Conservation (phyloP, 1,140 invertebrate genomes). For the Drosophila ohnishii region DNA sequence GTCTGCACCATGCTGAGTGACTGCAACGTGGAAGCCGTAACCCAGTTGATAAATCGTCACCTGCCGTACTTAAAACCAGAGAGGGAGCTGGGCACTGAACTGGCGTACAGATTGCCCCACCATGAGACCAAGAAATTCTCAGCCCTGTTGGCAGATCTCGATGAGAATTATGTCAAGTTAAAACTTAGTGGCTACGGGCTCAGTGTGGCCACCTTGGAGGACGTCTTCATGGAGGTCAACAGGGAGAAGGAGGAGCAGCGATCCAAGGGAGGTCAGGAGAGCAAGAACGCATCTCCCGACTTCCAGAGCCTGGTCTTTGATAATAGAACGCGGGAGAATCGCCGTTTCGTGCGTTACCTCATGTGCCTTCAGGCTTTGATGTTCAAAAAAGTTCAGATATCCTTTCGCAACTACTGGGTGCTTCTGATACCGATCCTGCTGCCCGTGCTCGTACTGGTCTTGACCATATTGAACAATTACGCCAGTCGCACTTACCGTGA, state of each 20-base stretch:
- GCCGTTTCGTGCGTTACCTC: not conserved
- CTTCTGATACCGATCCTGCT: slow-evolving; percentile 85
- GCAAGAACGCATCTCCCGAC: rapidly evolving
- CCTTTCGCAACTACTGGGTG: slow-evolving; percentile 84
- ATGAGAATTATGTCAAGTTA: slow-evolving; percentile 36
- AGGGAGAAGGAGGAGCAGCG: not conserved
- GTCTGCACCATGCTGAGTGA: slow-evolving; percentile 62
- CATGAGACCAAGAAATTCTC: slow-evolving; percentile 50
- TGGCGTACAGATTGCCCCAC: slow-evolving; percentile 66
- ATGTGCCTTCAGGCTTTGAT: slow-evolving; percentile 85
- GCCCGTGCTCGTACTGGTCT: slow-evolving; percentile 85
- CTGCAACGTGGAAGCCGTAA: slow-evolving; percentile 56
- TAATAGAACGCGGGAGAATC: not conserved
- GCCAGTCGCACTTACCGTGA: slow-evolving; percentile 22
- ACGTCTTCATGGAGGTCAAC: slow-evolving; percentile 88
- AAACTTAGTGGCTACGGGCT: slow-evolving; percentile 92
- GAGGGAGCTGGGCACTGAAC: slow-evolving; percentile 66
- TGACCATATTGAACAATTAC: slow-evolving; percentile 84
- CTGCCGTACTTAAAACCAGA: slow-evolving; percentile 65
- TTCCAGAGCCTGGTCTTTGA: slow-evolving; percentile 22
- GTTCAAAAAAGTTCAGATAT: slow-evolving; percentile 85
- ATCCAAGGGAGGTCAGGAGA: not conserved
- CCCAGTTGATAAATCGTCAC: slow-evolving; percentile 58
- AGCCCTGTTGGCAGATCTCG: slow-evolving; percentile 43
- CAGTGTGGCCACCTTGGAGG: slow-evolving; percentile 96